Conservation (phyloP, 2,113 vertebrate species). For the Catagonus wagneri region DNA sequence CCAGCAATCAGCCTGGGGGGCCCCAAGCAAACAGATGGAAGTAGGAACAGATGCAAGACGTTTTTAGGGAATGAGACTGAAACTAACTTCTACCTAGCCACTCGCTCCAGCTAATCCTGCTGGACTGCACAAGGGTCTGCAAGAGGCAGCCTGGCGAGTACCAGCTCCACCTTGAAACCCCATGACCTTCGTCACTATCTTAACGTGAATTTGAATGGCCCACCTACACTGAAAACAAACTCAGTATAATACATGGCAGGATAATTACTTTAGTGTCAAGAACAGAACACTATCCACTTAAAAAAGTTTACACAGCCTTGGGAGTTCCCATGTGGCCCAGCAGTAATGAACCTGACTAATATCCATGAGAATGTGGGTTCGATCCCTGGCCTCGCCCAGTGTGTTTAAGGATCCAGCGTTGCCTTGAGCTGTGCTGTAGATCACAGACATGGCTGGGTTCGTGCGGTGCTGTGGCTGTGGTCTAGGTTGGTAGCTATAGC, state of each 20-base stretch:
- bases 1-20: not conserved
- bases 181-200: not conserved
- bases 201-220: not conserved
- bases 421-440: too few species aligned
- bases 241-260: not conserved
- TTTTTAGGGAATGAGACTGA: not conserved
- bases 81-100: not conserved
- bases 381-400: too few species aligned
- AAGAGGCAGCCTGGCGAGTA: not conserved
- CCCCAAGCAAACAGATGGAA: not conserved
- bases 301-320: not conserved
- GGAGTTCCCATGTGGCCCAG: too few species aligned
- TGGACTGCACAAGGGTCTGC: fast-evolving
- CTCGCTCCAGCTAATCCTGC: not conserved
- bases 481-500: too few species aligned
- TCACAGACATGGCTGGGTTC: too few species aligned
- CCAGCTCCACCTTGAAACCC: not conserved
- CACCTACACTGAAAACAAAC: not conserved
- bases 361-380: too few species aligned
- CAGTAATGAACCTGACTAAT: too few species aligned
- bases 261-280: not conserved
- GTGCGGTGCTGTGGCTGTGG: too few species aligned
- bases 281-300: not conserved
- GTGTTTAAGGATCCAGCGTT: too few species aligned
- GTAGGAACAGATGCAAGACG: too few species aligned